Percentiles rank a stretch among this genome's conserved stretches.
Conservation (phyloP, 2,797 vertebrate species). For the Tokudaia tokunoshimensis region DNA sequence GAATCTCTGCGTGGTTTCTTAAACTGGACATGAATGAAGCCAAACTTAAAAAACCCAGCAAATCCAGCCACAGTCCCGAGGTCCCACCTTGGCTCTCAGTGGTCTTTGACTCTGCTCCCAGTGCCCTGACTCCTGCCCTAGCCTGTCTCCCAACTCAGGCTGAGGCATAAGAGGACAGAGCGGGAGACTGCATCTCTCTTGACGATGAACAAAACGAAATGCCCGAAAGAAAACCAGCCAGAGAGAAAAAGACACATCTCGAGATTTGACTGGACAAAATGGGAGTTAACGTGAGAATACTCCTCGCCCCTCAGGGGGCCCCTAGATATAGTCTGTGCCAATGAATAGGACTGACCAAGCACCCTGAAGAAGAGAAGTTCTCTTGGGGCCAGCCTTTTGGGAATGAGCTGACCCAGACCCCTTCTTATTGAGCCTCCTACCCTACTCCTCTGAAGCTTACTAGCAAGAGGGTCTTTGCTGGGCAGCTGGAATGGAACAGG, state of each 20-base stretch:
- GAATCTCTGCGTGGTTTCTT: not conserved
- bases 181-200: not conserved
- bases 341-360: not conserved
- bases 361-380: not conserved
- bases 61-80: not conserved
- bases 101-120: not conserved
- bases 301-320: not conserved
- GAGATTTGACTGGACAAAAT: rapidly evolving
- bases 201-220: not conserved
- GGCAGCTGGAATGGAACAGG: not conserved
- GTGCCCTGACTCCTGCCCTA: not conserved
- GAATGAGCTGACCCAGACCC: not conserved
- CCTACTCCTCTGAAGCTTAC: not conserved
- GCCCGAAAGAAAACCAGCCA: not conserved
- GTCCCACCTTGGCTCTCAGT: not conserved
- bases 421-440: not conserved
- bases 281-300: not conserved
- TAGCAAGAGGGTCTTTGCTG: not conserved
- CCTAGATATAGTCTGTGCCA: not conserved
- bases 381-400: not conserved
- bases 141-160: not conserved
- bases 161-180: rapidly evolving
- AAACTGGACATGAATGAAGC: not conserved
- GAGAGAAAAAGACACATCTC: not conserved
- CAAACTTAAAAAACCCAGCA: not conserved